Evolutionary conservation across 2,888 invertebrate genomes (phyloP), one percentile per base, ranked within the genome.

Genomic region (Pardosa pseudoannulata): DNA sequence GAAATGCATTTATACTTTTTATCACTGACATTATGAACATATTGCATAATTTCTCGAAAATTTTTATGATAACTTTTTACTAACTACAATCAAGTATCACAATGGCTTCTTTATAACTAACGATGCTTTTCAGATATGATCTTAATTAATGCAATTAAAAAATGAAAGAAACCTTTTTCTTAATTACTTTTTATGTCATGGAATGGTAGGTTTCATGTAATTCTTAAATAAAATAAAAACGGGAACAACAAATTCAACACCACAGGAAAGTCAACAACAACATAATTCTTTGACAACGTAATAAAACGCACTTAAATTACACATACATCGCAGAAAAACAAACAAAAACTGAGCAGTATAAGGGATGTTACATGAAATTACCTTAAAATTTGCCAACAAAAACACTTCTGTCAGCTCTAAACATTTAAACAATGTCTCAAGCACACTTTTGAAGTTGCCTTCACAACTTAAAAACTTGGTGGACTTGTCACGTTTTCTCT

Each of bases 231-330:
- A 79, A 86, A 85, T 85, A 65, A 67, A 80, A 73, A 86, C 70
- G 73, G 85, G 79, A 79, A 86, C 79, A 76, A 83, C 71, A 79
- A 79, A 86, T 86, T 79, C 50, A 86, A 86, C 74, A 73, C 68
- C 79, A 86, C 85, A 75, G 64, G 72, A 79, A 75, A 64, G 46
- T 86, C 79, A 86, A 86, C 85, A 86, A 86, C 74, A 86, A 86
- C 85, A 86, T 74, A 86, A 86, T 86, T 74, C 79, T 86, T 86
- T 79, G 79, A 86, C 85, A 86, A 86, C 85, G 62, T 79, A 79
- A 79, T 74, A 86, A 79, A 86, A 86, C 68, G 73, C n/a, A 79
- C 74, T 79, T 86, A 79, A 79, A 86, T 86, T 79, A 86, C 74
- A 86, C 36, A 79, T 74, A 74, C 74, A 79, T 74, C 70, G 79